Base-by-base conservation (phyloP, 2,888 invertebrate genomes). In the Callyntrura guangdongensis region DNA sequence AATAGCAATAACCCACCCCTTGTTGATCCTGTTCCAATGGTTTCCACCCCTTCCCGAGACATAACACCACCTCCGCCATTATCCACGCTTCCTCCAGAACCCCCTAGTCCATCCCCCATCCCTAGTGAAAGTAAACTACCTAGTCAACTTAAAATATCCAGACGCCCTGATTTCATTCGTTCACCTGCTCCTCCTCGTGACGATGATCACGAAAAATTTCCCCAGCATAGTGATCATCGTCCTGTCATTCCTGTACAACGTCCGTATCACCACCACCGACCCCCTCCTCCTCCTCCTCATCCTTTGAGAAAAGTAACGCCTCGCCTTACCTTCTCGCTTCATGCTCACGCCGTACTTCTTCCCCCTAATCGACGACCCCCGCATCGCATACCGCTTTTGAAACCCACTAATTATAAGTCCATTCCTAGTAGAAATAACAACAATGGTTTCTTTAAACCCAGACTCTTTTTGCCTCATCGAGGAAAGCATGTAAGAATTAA, bases 401-500 rank as follows among this genome's bases (percentile, higher is more conserved):
- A 79, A 67, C 85, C 74, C 22, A 61, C 20, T 74, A 69, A 56
- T 14, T 25, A 27, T 59, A 72, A 85, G 25, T 47, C 17, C n/a
- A 56, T 72, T 67, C 64, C 85, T 90, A 90, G 79, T 85, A 49
- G 84, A 14, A 64, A 64, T 27, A 74, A 69, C 45, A n/a, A n/a
- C 36, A 20, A 5, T n/a, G 79, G 84, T 25, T 90, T 90, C 22
- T 90, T 90, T 59, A 89, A 84, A 17, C 89, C 85, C 4, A 85
- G 20, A 47, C 79, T 81, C 22, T 90, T 85, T 59, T 69, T 90
- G n/a, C 89, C 89, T n/a, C 79, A 90, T 69, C 84, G 89, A 56
- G 36, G 85, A 67, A 86, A 86, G 77, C 89, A 90, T 85, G 11
- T 89, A 47, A 67, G 83, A 89, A 77, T 89, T 84, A 90, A 85